Evolutionary conservation across 2,888 invertebrate genomes (phyloP).

Genomic region (Eupithecia vulgata): DNA sequence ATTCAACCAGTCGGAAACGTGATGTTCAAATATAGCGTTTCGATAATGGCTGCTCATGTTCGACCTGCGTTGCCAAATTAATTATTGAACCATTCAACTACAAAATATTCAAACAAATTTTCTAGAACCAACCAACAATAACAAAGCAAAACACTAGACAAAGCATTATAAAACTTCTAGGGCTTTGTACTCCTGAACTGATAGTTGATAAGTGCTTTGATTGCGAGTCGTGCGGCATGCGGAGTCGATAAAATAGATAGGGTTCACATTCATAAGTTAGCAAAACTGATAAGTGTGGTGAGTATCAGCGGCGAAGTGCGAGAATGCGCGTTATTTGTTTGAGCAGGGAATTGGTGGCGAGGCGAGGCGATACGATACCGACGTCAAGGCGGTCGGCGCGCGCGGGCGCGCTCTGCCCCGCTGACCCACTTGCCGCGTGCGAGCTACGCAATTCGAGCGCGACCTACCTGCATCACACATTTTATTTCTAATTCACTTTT

Average conservation of each 20-base stretch:
- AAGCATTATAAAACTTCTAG: neutral
- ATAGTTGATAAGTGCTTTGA: neutral
- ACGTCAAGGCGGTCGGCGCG: slow-evolving; percentile 58
- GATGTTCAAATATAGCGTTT: slow-evolving; percentile 72
- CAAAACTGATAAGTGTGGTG: slow-evolving; percentile 31
- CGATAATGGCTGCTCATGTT: slow-evolving; percentile 55
- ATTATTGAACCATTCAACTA: slow-evolving; percentile 29
- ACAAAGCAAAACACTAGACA: neutral
- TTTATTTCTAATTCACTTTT: slow-evolving; percentile 38
- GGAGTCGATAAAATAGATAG: slow-evolving; percentile 31
- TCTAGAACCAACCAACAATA: neutral
- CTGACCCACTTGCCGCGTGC: slow-evolving; percentile 79
- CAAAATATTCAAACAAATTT: neutral
- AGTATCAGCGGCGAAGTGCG: slow-evolving; percentile 28
- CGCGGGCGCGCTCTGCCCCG: slow-evolving; percentile 72
- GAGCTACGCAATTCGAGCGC: slow-evolving; percentile 79
- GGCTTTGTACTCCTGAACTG: neutral
- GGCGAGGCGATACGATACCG: slow-evolving; percentile 25
- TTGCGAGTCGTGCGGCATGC: slow-evolving; percentile 22
- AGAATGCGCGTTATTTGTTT: slow-evolving; percentile 24
- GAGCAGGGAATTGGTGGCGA: slow-evolving; percentile 35
- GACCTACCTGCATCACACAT: slow-evolving; percentile 58
- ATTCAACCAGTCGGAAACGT: slow-evolving; percentile 72
- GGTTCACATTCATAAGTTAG: slow-evolving; percentile 21
- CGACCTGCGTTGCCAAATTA: slow-evolving; percentile 58